Evolutionary conservation across 1,140 invertebrate genomes (phyloP), one percentile per base, ranked within the genome.

Genomic region (Notospermus geniculatus): DNA sequence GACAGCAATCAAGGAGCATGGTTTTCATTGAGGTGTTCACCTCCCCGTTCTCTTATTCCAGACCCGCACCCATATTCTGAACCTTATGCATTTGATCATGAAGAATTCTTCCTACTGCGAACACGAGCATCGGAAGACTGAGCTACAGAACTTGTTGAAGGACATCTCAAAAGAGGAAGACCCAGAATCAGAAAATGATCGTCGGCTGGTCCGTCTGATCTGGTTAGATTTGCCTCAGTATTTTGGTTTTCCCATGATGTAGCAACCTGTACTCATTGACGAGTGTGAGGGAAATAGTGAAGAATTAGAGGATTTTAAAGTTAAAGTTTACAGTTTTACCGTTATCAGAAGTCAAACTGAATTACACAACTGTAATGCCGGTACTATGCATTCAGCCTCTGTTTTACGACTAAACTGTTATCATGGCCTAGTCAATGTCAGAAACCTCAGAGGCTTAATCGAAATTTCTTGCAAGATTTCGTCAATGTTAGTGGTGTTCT

Each of bases 31-130:
- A n/a, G n/a, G n/a, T n/a, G n/a, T n/a, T n/a, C n/a, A n/a, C n/a
- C n/a, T n/a, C n/a, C n/a, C 22, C 43, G 17, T 55, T 55, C 46
- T 28, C 54, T n/a, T n/a, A 23, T 67, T 66, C 46, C 63, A 79
- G 77, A 61, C 70, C 0, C 52, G 78, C 30, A 71, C 71, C 11
- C 61, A 65, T 7, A 73, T 71, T 57, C 63, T 80, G 25, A 71
- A 68, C 19, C 59, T 80, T 17, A 68, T 71, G 25, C 70, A 75
- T 41, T 62, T 75, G 7, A 67, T 78, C 19, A 53, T 79, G 5
- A 62, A 65, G 28, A 77, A 79, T 60, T 77, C 77, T 1, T 60
- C 71, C 46, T 79, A 80, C 60, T 25, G 60, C 11, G 71, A 79
- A 30, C 63, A 73, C 53, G 32, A 54, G 41, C 74, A 80, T 59